Evolutionary conservation across 2,888 invertebrate genomes (phyloP), one percentile per base, ranked within the genome.

Genomic region (Ochlodes sylvanus): DNA sequence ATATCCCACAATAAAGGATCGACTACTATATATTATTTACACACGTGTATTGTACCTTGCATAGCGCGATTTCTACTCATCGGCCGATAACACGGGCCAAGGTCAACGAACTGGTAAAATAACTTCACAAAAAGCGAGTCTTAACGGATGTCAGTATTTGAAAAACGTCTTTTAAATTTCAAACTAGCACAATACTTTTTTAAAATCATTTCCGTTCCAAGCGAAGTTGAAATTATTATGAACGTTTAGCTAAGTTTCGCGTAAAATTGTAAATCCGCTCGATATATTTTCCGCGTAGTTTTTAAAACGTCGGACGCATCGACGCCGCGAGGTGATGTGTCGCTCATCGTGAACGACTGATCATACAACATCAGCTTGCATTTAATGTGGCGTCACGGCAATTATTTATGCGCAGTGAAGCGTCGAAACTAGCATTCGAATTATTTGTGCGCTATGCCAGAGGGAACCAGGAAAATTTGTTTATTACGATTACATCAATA

Each of bases 341-440:
- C 41, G 41, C 60, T 12, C 66, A 60, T 66, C 50, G 66, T 66
- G 60, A 32, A 52, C 58, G 57, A 66, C 66, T 66, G 60, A 42
- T 54, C 60, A 17, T 21, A 32, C 42, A 7, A 52, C 50, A 54
- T 42, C 66, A 60, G 42, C 60, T 50, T 66, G 66, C 66, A 66
- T 60, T 60, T 60, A 54, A 58, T 60, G 42, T 66, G 60, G 65
- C 76, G 77, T 76, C 79, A 75, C 69, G 63, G 69, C 70, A 73
- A 77, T 80, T 78, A 79, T 75, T 75, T 71, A 75, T 71, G 75
- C 69, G 76, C 79, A 75, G 73, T 77, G 77, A 75, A 76, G 76
- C 79, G 72, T 73, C 75, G 71, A 75, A 79, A 77, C 69, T 64
- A 69, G 73, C 71, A 75, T 76, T 72, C 69, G 66, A 73, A 77